Percentiles rank a stretch among this genome's conserved stretches.
Evolutionary conservation across 2,797 vertebrate genomes (phyloP).

Genomic region (Phrynocephalus vlangalii): DNA sequence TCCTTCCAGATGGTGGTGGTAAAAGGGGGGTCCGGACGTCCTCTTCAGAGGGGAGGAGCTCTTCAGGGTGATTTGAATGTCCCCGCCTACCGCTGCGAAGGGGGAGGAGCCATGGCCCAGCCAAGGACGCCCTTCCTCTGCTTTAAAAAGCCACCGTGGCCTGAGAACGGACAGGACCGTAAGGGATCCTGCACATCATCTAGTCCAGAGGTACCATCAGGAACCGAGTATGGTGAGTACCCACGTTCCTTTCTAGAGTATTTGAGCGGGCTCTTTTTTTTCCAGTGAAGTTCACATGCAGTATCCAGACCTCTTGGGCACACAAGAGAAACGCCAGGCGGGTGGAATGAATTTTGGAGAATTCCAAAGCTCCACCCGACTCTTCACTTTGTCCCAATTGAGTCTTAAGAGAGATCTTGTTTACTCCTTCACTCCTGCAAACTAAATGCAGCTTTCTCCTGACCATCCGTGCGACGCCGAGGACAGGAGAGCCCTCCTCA

Average conservation of each 20-base stretch:
- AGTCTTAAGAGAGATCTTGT: background rate
- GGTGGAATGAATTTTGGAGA: background rate
- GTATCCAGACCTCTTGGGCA: background rate
- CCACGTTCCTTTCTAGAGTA: too few relatives aligned
- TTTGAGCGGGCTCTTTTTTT: too few relatives aligned
- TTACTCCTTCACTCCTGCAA: slow-evolving; percentile 34
- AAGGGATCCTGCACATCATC: too few relatives aligned
- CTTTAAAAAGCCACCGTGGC: too few relatives aligned
- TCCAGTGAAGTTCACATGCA: too few relatives aligned
- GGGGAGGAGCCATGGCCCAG: background rate
- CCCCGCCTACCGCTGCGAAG: background rate
- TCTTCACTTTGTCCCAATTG: background rate
- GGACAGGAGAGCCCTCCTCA: background rate
- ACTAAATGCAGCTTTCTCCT: background rate
- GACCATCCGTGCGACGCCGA: background rate
- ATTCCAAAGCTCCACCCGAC: too few relatives aligned
- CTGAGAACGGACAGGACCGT: too few relatives aligned
- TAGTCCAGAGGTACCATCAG: too few relatives aligned
- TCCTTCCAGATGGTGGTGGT: background rate
- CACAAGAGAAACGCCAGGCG: background rate
- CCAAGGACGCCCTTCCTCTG: too few relatives aligned
- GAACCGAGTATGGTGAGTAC: too few relatives aligned
- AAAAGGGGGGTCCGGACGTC: background rate
- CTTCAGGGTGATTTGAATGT: background rate
- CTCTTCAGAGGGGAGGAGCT: too few relatives aligned